Base-by-base conservation (phyloP, 2,888 invertebrate genomes). In the Frankliniella intonsa region DNA sequence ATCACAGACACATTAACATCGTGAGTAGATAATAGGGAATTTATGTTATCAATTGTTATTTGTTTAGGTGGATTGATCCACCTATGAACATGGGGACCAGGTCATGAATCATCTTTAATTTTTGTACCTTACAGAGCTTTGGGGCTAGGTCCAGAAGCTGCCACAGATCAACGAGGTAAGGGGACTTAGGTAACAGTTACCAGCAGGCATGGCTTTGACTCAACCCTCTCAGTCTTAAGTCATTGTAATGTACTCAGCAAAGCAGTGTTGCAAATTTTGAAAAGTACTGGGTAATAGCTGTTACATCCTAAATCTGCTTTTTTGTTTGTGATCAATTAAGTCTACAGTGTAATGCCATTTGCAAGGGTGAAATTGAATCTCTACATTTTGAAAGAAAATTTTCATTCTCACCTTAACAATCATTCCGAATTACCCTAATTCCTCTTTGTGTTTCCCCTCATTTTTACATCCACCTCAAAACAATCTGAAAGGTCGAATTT, bases 391-490 rank as follows among this genome's bases (percentile, higher is more conserved):
- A 3, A 38, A 38, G 38, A 38, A 38, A 2, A 38, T 38, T 38
- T 38, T 38, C 38, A 38, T 5, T 38, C 5, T 38, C 5, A 38
- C 38, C 38, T 38, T 38, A 38, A 38, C 38, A 38, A 38, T 38
- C 5, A 38, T 38, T 38, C 38, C 38, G 62, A 62, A 62, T 62
- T 17, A 25, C 69, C 69, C 69, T 76, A 76, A 76, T 76, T 25
- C 69, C 69, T 76, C 22, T 25, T 76, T 76, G 69, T 76, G 69
- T 76, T 76, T 76, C 22, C 69, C 69, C 38, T 38, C 12, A 76
- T 76, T 76, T 22, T 25, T 25, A 25, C 25, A 22, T 76, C 69
- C 25, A 76, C 69, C 69, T 76, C 69, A 62, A 19, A 17, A 62
- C 62, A 62, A 38, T 55, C 0, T 55, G 12, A 76, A 76, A 76